These are phyloP conservation scores for Dallia pectoralis DNA, from an alignment of 2,797 vertebrate species.

Conservation along the genomic window DNA sequence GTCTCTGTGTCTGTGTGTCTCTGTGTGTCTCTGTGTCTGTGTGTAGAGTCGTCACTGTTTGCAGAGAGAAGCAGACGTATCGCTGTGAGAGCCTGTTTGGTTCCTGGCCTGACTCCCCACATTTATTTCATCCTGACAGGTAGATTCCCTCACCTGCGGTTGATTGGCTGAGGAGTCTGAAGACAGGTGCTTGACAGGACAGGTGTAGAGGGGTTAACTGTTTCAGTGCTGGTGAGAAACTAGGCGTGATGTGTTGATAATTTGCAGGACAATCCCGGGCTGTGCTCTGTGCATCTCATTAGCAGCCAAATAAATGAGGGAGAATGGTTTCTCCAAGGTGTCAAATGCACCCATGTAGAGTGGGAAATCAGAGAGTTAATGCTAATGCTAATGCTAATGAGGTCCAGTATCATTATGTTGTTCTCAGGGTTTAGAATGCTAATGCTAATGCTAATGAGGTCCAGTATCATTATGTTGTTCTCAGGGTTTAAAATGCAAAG, in stretches of 20 bases:
- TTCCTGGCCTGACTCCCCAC: constrained; percentile 72
- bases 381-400: constrained; percentile 39
- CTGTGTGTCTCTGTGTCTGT: constrained; percentile 27
- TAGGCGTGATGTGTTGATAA: constrained; percentile 30
- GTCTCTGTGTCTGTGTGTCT: constrained; percentile 28
- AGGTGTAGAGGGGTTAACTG: constrained; percentile 91
- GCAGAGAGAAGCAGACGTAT: constrained; percentile 68
- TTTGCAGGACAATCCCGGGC: constrained; percentile 66
- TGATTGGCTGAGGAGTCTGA: constrained; percentile 82
- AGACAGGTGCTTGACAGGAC: constrained; percentile 91
- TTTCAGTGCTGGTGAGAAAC: constrained; percentile 69
- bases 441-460: constrained; percentile 35
- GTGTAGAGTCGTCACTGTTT: constrained; percentile 53
- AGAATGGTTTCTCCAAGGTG: constrained; percentile 59
- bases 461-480: background rate
- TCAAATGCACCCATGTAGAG: constrained; percentile 54
- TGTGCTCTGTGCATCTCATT: constrained; percentile 53
- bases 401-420: background rate
- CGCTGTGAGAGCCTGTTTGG: constrained; percentile 79
- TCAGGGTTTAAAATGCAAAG: background rate
- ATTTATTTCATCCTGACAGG: constrained; percentile 82
- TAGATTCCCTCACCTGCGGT: constrained; percentile 63
- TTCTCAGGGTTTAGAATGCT: no score
- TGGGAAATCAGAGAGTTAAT: constrained; percentile 52
- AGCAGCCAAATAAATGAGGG: constrained; percentile 55